Evolutionary conservation across 2,113 vertebrate species (phyloP), one percentile per base, ranked within the genome.

Genomic region (Elephas maximus): DNA sequence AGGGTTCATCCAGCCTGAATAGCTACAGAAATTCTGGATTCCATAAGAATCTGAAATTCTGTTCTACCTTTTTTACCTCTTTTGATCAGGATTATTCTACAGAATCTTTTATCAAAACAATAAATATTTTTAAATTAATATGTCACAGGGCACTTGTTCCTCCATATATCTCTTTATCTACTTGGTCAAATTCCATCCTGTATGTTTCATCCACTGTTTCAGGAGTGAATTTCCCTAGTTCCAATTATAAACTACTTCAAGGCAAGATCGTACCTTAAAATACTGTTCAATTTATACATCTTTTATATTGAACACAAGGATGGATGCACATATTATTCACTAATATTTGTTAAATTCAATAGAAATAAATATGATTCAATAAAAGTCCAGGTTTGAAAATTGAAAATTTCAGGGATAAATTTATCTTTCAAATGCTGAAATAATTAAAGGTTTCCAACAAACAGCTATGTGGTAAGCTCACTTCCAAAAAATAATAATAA

Each of bases 341-440:
- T 60, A 83, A 89, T 57, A 90, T 53, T 93, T 93, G 53, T 51
- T 92, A 63, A 88, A 37, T 96, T 94, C 53, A 88, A 33, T 26
- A 94, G 60, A 77, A 94, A n/a, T 86, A 88, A 79, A 83, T 62
- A 63, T 28, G 12, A 15, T 69, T 95, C 37, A 45, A 15, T 78
- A 57, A 87, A 91, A 95, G 3, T 21, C 48, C 48, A 88, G 2
- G 67, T 93, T 83, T 6, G 57, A 76, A 91, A 89, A 73, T 1
- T 90, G 28, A 37, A 41, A 20, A 73, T 76, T 90, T 91, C 24
- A 73, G 8, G 12, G 18, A 82, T 20, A 83, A 0, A 30, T 77
- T 57, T 37, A 33, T 80, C 91, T 93, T 88, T 44, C 76, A 76
- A 90, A 87, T 51, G 45, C 26, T 73, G 48, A 81, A 65, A 18